phyloP scores from a whole-genome alignment of 2,888 invertebrate genomes.

The Ophion obscuratus region DNA sequence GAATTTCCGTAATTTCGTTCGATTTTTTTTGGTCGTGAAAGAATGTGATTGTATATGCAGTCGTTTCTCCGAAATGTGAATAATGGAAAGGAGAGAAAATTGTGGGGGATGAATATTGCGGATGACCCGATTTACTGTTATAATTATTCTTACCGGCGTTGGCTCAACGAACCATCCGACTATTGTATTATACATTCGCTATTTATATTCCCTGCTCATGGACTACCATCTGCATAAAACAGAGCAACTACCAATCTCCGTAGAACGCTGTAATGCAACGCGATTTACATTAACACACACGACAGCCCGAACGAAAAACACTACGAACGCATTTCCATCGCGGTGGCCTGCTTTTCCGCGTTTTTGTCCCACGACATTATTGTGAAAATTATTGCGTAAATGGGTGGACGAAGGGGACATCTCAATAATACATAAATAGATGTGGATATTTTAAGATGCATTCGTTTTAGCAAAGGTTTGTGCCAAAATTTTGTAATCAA shows the following conservation, averaged over 20 bases:
- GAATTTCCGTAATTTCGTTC: no score
- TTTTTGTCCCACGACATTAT: no score
- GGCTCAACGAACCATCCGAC: slow-evolving; percentile 1
- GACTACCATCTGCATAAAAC: slow-evolving; percentile 19
- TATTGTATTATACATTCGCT: neutral
- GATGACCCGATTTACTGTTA: neutral
- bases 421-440: no score
- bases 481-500: no score
- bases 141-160: neutral
- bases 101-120: neutral
- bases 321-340: neutral
- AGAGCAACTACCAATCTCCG: slow-evolving; percentile 4
- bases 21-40: no score
- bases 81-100: neutral
- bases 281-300: neutral
- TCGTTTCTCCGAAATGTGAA: no score
- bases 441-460: no score
- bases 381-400: no score
- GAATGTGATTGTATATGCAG: no score
- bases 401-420: no score
- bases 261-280: neutral
- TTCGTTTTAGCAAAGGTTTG: no score
- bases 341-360: no score
- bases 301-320: neutral
- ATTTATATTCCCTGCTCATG: slow-evolving; percentile 1